phyloP scores from a whole-genome alignment of 2,113 vertebrate genomes.

The Emydocephalus ijimae region DNA sequence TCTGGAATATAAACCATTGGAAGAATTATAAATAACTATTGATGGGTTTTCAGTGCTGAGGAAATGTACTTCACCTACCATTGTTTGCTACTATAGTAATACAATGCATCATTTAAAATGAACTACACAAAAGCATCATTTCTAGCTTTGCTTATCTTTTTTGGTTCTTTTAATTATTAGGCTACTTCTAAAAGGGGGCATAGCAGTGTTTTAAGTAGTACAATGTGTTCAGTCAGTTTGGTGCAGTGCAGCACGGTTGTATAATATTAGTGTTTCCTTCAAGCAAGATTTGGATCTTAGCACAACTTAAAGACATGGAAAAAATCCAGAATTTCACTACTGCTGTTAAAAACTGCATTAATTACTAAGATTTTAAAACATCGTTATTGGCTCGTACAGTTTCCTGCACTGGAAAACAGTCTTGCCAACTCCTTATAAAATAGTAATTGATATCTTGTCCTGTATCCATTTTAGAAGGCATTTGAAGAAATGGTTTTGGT shows the following conservation, averaged over 20 bases:
- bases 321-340: conserved; percentile 69
- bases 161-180: conserved; percentile 54
- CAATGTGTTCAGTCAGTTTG: conserved; percentile 81
- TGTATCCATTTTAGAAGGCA: neutral
- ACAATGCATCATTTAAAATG: conserved; percentile 32
- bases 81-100: conserved; percentile 24
- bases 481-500: neutral
- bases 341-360: conserved; percentile 57
- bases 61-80: conserved; percentile 17
- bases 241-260: conserved; percentile 92
- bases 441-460: conserved; percentile 18
- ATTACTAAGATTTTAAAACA: conserved; percentile 57
- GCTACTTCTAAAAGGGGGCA: conserved; percentile 52
- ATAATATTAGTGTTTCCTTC: conserved; percentile 78
- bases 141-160: conserved; percentile 58
- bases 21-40: neutral
- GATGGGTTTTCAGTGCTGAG: conserved; percentile 1
- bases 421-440: conserved; percentile 36
- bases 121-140: conserved; percentile 44
- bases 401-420: conserved; percentile 32
- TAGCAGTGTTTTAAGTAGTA: conserved; percentile 70
- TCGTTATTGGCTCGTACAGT: conserved; percentile 47
- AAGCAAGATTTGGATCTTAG: conserved; percentile 67
- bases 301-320: conserved; percentile 67
- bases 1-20: neutral